Evolutionary conservation across 2,888 invertebrate genomes (phyloP), one percentile per base, ranked within the genome.

Genomic region (Leptinotarsa peninsularis): DNA sequence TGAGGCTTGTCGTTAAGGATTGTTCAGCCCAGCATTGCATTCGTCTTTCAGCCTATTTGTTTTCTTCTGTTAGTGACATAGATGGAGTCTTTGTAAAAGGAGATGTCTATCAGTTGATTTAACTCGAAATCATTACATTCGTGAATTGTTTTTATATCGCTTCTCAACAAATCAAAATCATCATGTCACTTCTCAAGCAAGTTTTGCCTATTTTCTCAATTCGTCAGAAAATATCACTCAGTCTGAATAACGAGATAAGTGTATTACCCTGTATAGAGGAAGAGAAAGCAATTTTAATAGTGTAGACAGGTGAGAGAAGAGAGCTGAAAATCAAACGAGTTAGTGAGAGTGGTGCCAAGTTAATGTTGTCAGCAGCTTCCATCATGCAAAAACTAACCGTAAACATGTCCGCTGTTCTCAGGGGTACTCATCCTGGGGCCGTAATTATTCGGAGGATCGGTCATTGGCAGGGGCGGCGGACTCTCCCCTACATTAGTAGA

Each of bases 401-500:
- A 86, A 79, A 83, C 82, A 78, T 84, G 82, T 85, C 86, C 86
- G 76, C 84, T 84, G 84, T 83, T 84, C 81, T 87, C 87, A 76
- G 86, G 80, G 43, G 85, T 84, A 79, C 84, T 84, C 82, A 85
- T 84, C 76, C 84, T 86, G 73, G 83, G 79, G 74, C 81, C 82
- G 74, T 83, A 81, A 83, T 84, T 86, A 81, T 85, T 88, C 77
- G 91, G 91, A 78, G 91, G 91, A 80, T 91, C 90, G 78, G 89
- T 90, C 83, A 90, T 89, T 83, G 91, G 91, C 84, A 91, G 87
- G 77, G 92, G 91, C 82, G 91, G 91, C 82, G 91, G 91, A 85
- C 90, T 88, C 88, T 91, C 91, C 89, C 90, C 87, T 89, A 84
- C 81, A 86, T 86, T 83, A 83, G 83, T 82, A 58, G 70, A 76